These are phyloP conservation scores for Centropus bengalensis DNA, from an alignment of 2,113 vertebrate genomes.

Conservation along the genomic window DNA sequence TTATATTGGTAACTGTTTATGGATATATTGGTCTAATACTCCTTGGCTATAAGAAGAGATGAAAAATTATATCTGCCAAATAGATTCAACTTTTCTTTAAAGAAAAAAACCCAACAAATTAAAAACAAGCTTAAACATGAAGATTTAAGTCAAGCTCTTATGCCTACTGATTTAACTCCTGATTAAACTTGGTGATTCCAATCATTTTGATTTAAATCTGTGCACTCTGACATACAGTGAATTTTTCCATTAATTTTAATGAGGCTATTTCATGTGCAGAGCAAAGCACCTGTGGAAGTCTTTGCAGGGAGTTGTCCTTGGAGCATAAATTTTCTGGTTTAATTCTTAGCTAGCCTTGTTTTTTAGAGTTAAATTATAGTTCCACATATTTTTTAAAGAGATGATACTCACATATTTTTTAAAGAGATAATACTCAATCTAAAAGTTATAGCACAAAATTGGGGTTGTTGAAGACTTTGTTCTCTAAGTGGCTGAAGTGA, in stretches of 20 bases:
- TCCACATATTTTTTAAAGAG: background rate
- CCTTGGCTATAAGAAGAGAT: background rate
- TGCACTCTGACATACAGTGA: background rate
- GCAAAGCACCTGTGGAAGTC: background rate
- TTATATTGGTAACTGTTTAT: background rate
- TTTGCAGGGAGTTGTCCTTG: background rate
- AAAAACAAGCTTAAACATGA: background rate
- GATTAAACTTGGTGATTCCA: slow-evolving; percentile 20
- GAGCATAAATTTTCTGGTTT: background rate
- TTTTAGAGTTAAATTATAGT: background rate
- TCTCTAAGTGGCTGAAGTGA: background rate
- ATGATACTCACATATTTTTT: background rate
- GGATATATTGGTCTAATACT: background rate
- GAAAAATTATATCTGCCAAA: background rate
- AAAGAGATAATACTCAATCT: background rate
- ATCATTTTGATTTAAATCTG: slow-evolving; percentile 2
- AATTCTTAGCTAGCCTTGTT: background rate
- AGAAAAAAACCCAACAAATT: background rate
- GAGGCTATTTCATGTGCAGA: background rate
- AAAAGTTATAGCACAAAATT: background rate
- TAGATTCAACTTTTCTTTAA: background rate
- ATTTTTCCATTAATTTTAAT: slow-evolving; percentile 24
- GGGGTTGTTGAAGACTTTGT: background rate
- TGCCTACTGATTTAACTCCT: background rate
- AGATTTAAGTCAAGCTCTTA: background rate